Conservation (phyloP, 2,888 invertebrate genomes). For the Pteria penguin region DNA sequence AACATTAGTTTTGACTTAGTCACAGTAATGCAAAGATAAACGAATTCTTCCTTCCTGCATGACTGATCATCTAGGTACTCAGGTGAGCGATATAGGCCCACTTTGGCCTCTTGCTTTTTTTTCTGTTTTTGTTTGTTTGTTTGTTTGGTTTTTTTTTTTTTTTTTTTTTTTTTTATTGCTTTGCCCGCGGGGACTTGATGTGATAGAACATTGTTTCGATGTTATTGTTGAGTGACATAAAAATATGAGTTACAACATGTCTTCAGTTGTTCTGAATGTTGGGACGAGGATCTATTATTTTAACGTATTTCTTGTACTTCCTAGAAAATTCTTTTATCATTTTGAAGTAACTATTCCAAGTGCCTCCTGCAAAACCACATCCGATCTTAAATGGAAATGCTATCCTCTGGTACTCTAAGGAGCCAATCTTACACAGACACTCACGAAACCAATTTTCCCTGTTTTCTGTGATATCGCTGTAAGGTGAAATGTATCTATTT, state of each 20-base stretch:
- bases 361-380: background rate
- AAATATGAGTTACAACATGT: background rate
- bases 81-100: too few relatives aligned
- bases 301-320: background rate
- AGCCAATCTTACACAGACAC: background rate
- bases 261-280: background rate
- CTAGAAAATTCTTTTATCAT: background rate
- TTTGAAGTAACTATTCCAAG: background rate
- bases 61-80: too few relatives aligned
- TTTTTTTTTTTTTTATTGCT: too few relatives aligned
- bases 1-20: too few relatives aligned
- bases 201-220: too few relatives aligned
- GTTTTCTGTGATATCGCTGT: background rate
- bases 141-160: too few relatives aligned
- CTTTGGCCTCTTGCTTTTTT: too few relatives aligned
- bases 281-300: background rate
- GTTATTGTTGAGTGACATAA: too few relatives aligned
- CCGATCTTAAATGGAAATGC: background rate
- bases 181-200: too few relatives aligned
- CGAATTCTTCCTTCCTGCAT: too few relatives aligned
- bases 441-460: background rate
- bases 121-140: too few relatives aligned
- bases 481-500: background rate
- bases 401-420: background rate
- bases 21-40: too few relatives aligned